A percentile compares a stretch with the other conserved stretches of the same genome.
Conservation (phyloP, 2,888 invertebrate species). For the Euphydryas editha region DNA sequence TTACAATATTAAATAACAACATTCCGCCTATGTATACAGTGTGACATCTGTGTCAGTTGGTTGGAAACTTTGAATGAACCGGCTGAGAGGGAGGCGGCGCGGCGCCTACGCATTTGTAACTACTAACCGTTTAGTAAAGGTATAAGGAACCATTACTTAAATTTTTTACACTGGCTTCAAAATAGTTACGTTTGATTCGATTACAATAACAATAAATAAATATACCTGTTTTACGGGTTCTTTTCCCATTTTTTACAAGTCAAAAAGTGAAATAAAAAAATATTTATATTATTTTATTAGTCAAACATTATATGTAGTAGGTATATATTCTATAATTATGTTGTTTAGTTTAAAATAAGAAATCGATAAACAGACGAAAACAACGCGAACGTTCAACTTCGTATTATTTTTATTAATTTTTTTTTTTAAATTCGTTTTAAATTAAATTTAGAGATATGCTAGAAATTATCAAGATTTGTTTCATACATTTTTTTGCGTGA, state of each 20-base stretch:
- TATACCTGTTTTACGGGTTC: no score
- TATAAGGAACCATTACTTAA: neutral
- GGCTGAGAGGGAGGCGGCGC: slow-evolving; percentile 20
- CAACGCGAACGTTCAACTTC: no score
- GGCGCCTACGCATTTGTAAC: slow-evolving; percentile 22
- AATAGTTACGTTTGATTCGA: neutral
- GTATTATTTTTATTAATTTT: no score
- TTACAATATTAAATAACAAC: slow-evolving; percentile 4
- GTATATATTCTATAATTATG: no score
- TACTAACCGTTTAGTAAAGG: neutral
- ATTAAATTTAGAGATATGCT: neutral
- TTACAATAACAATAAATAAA: no score
- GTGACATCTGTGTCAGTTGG: slow-evolving; percentile 29
- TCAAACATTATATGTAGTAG: no score
- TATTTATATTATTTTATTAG: no score
- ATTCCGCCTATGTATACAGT: slow-evolving; percentile 15
- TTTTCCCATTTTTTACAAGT: no score
- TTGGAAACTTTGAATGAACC: slow-evolving; percentile 32
- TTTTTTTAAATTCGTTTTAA: no score
- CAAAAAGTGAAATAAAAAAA: no score
- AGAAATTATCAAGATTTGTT: neutral
- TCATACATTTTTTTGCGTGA: neutral
- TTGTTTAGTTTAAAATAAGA: no score
- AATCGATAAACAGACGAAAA: no score
- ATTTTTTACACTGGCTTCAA: slow-evolving; percentile 14